A percentile compares a stretch with the other conserved stretches of the same genome.
Evolutionary conservation across 1,140 invertebrate genomes (phyloP).

Genomic region (Saccostrea echinata): DNA sequence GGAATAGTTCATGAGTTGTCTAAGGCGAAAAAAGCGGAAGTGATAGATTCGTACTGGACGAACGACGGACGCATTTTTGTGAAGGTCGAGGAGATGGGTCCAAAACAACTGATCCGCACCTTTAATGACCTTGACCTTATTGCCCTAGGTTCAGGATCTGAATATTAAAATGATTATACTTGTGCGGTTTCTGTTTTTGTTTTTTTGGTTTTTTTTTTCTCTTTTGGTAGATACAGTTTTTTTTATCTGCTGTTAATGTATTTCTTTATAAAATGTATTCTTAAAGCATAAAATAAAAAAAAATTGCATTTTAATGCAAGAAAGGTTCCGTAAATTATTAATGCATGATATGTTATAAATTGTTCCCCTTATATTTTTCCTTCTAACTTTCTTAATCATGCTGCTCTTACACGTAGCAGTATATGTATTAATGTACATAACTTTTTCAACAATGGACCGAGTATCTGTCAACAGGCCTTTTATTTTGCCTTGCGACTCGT

Average conservation of each 20-base stretch:
- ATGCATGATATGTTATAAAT: no score
- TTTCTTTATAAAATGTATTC: no score
- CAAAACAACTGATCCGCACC: background rate
- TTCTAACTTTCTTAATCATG: background rate
- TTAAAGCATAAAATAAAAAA: no score
- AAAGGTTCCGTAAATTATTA: no score
- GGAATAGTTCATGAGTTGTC: background rate
- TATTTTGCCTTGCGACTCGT: background rate
- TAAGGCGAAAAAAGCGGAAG: background rate
- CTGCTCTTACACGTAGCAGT: background rate
- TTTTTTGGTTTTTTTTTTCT: background rate
- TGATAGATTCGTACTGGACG: background rate
- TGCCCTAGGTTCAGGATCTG: background rate
- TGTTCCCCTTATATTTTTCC: background rate
- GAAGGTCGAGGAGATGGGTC: background rate
- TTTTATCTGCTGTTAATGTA: no score
- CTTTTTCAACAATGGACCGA: background rate
- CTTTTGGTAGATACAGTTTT: background rate
- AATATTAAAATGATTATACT: background rate
- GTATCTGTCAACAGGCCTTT: background rate
- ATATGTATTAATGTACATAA: background rate
- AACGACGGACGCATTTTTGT: constrained; percentile 27
- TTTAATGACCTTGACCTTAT: background rate
- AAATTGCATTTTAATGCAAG: no score
- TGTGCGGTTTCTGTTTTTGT: background rate